A percentile compares a stretch with the other conserved stretches of the same genome.
phyloP scores from a whole-genome alignment of 2,113 vertebrate species.

The Rallus limicola region DNA sequence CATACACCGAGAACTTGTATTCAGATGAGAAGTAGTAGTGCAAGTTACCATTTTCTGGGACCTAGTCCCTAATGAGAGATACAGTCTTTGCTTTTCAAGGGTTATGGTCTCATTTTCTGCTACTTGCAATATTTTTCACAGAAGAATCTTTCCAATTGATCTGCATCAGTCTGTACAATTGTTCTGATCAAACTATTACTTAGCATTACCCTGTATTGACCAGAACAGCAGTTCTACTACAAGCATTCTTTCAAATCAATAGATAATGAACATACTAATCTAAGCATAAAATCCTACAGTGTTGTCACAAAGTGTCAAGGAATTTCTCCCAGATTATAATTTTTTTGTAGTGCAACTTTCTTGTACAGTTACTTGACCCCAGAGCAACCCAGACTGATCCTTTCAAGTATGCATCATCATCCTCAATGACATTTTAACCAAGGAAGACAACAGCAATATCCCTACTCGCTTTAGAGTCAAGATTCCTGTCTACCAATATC shows the following conservation, averaged over 20 bases:
- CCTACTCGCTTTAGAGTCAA: not conserved
- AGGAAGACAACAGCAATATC: not conserved
- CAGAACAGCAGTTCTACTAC: not conserved
- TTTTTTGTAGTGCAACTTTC: not conserved
- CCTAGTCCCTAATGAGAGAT: not conserved
- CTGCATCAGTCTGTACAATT: not conserved
- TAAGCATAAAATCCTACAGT: not conserved
- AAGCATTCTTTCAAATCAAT: not conserved
- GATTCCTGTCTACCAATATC: not conserved
- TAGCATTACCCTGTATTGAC: not conserved
- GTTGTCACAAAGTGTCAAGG: not conserved
- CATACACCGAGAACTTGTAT: not conserved
- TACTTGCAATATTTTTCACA: not conserved
- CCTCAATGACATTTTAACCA: not conserved
- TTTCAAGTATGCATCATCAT: not conserved
- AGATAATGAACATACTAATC: not conserved
- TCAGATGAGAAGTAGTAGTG: not conserved
- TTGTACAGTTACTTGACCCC: not conserved
- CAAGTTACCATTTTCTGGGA: not conserved
- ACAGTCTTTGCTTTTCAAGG: not conserved
- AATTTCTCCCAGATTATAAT: not conserved
- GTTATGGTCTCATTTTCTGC: not conserved
- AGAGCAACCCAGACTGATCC: not conserved
- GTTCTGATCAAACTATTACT: not conserved
- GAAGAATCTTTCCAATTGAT: not conserved